Conservation (phyloP, 2,888 invertebrate species). For the Seira ritae region DNA sequence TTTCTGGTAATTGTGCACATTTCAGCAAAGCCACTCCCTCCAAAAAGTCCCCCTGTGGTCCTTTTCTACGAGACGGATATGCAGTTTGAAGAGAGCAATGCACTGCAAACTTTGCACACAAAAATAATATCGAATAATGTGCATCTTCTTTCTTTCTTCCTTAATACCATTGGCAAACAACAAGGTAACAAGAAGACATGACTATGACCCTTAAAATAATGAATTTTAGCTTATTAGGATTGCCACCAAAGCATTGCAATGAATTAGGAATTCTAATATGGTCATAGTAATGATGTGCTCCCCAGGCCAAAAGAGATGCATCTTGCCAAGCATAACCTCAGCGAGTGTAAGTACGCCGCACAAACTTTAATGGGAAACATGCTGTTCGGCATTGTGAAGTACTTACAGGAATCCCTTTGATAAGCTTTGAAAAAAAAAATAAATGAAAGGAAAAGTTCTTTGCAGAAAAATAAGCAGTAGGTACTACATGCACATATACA, state of each 20-base stretch:
- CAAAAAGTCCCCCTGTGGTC: not conserved
- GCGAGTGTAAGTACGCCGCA: slow-evolving; percentile 23
- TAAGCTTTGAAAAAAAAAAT: slow-evolving; percentile 26
- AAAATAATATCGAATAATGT: too few species aligned
- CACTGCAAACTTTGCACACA: slow-evolving; percentile 28
- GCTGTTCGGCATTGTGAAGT: slow-evolving; percentile 29
- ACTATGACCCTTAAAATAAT: not conserved
- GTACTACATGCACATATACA: not conserved
- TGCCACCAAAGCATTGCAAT: not conserved
- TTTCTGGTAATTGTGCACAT: slow-evolving; percentile 26
- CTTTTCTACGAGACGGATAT: slow-evolving; percentile 2
- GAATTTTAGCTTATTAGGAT: not conserved
- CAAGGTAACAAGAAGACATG: too few species aligned
- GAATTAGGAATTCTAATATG: slow-evolving; percentile 30
- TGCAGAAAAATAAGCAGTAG: not conserved
- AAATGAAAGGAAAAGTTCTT: slow-evolving; percentile 52
- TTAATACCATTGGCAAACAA: not conserved
- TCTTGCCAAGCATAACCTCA: slow-evolving; percentile 24
- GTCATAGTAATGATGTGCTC: slow-evolving; percentile 23
- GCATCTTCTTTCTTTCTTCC: not conserved
- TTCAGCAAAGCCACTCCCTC: slow-evolving; percentile 42
- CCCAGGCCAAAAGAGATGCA: not conserved
- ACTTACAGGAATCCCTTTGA: not conserved
- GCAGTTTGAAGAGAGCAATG: slow-evolving; percentile 31
- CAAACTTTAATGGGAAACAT: slow-evolving; percentile 31